A percentile compares a stretch with the other conserved stretches of the same genome.
These are phyloP conservation scores for Phrynocephalus forsythii DNA, from an alignment of 2,797 vertebrate genomes.

Conservation along the genomic window DNA sequence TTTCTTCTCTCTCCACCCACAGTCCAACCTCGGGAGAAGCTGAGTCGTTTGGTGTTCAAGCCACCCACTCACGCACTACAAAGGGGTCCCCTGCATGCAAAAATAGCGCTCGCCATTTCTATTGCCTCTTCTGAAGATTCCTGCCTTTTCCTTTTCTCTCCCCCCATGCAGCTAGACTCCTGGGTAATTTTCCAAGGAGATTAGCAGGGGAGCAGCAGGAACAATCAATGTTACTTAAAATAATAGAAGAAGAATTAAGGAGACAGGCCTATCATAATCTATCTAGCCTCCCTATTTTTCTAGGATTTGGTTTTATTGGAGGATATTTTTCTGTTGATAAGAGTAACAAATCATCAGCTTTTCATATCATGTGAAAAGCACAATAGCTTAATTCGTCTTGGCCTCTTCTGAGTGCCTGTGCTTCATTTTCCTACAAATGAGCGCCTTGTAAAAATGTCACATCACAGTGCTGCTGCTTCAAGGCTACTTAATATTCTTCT, in stretches of 20 bases:
- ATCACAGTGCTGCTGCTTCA: constrained; percentile 28
- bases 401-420: constrained; percentile 51
- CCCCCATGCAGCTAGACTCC: constrained; percentile 42
- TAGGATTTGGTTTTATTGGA: constrained; percentile 56
- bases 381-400: constrained; percentile 51
- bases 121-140: neutral
- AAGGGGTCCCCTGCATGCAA: neutral
- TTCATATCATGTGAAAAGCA: constrained; percentile 45
- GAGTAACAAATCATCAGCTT: constrained; percentile 56
- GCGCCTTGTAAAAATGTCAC: constrained; percentile 62
- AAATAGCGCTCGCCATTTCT: constrained; percentile 34
- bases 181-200: constrained; percentile 61
- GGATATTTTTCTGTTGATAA: constrained; percentile 51
- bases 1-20: neutral
- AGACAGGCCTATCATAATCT: constrained; percentile 31
- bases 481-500: constrained; percentile 59
- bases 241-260: constrained; percentile 53
- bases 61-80: neutral
- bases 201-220: constrained; percentile 48
- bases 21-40: neutral
- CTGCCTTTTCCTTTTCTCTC: neutral
- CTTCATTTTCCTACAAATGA: constrained; percentile 63
- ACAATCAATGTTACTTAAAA: constrained; percentile 59
- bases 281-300: constrained; percentile 49
- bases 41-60: constrained; percentile 34